These are phyloP conservation scores for Pristionchus japonicus DNA, from an alignment of 2,888 invertebrate species.

Conservation along the genomic window DNA sequence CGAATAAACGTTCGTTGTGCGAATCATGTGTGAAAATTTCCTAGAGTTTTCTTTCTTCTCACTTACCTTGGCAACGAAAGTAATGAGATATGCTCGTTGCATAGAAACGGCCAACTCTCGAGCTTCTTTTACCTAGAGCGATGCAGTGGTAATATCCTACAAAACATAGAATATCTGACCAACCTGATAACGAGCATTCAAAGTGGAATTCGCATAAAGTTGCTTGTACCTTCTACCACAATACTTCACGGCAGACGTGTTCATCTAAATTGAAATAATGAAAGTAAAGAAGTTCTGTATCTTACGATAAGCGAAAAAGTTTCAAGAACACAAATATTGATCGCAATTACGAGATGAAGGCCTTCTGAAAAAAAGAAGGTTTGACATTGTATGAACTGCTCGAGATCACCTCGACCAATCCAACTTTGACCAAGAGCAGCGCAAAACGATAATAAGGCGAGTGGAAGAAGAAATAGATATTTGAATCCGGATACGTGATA, in stretches of 20 bases:
- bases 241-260: background rate
- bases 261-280: no score
- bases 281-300: no score
- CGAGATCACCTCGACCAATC: background rate
- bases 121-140: background rate
- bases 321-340: background rate
- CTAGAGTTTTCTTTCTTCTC: no score
- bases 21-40: background rate
- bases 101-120: background rate
- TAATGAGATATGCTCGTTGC: background rate
- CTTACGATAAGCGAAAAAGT: background rate
- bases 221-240: background rate
- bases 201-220: background rate
- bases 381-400: background rate
- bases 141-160: background rate
- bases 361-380: background rate
- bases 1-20: no score
- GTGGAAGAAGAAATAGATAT: background rate
- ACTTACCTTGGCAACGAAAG: background rate
- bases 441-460: background rate
- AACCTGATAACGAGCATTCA: background rate
- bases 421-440: background rate
- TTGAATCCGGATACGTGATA: background rate
- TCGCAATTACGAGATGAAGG: background rate
- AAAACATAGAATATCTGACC: background rate